phyloP scores from a whole-genome alignment of 1,140 invertebrate species.

The Papilio dardanus region DNA sequence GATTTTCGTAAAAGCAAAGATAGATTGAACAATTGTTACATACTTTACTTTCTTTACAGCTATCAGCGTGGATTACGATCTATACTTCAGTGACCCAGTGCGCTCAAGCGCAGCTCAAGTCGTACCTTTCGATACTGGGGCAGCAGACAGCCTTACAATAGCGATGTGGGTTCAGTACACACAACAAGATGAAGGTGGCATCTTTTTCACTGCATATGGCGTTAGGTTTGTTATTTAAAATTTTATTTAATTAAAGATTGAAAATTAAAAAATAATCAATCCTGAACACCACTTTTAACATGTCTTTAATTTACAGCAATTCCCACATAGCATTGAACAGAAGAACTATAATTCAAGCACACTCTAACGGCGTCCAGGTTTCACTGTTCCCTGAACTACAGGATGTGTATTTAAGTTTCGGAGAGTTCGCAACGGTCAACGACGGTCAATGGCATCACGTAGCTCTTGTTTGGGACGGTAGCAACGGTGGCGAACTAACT shows the following conservation, averaged over 20 bases:
- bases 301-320: constrained; percentile 81
- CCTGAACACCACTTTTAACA: not conserved
- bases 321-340: constrained; percentile 91
- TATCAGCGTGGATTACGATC: constrained; percentile 97
- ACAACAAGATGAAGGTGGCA: constrained; percentile 93
- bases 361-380: constrained; percentile 94
- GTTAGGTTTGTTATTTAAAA: constrained; percentile 81
- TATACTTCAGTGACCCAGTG: constrained; percentile 95
- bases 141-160: constrained; percentile 91
- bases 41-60: constrained; percentile 84
- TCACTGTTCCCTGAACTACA: constrained; percentile 94
- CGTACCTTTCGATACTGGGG: constrained; percentile 93
- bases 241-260: not conserved
- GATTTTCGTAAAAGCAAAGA: not conserved
- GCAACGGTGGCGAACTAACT: constrained; percentile 90
- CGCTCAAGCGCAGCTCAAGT: constrained; percentile 94
- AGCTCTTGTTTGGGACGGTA: constrained; percentile 96
- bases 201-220: constrained; percentile 96
- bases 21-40: not conserved
- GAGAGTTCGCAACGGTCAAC: constrained; percentile 96
- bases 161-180: constrained; percentile 98
- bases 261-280: not conserved
- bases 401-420: constrained; percentile 95
- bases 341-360: constrained; percentile 92
- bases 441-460: constrained; percentile 99